Conservation (phyloP, 2,113 vertebrate species). For the Rhodinocichla rosea region DNA sequence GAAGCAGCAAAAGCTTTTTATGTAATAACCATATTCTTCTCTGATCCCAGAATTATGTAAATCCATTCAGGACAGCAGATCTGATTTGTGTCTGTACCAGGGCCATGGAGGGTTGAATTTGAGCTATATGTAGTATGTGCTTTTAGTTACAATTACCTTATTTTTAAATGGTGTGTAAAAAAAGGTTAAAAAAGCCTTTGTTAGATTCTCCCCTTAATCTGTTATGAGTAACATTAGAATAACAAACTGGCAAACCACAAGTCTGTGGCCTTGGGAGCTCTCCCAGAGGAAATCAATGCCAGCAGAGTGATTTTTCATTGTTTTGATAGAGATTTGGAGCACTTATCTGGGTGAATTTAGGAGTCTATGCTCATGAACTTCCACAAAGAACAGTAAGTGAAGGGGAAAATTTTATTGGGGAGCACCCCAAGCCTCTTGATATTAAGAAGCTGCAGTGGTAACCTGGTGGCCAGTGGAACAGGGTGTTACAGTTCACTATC, state of each 20-base stretch:
- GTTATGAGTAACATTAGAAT: rapidly evolving
- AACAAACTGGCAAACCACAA: background rate
- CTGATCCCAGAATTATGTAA: background rate
- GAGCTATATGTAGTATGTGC: background rate
- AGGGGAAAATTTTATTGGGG: background rate
- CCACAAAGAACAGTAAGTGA: background rate
- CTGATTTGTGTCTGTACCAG: background rate
- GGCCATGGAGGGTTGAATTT: background rate
- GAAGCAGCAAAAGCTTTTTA: constrained; percentile 55
- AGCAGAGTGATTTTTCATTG: background rate
- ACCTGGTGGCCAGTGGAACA: background rate
- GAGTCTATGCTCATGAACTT: background rate
- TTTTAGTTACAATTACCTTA: constrained; percentile 40
- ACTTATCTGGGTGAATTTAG: background rate
- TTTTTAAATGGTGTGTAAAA: background rate
- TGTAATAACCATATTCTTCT: background rate
- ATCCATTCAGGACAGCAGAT: background rate
- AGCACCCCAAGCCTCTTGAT: background rate
- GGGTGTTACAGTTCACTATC: background rate
- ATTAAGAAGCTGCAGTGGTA: background rate
- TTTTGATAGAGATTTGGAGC: background rate
- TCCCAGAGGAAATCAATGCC: background rate
- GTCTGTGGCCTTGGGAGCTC: background rate
- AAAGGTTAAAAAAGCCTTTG: constrained; percentile 19
- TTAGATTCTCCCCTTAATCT: background rate